Percentiles rank a stretch among this genome's conserved stretches.
These are phyloP conservation scores for Loriculus beryllinus DNA, from an alignment of 2,797 vertebrate genomes.

Conservation along the genomic window DNA sequence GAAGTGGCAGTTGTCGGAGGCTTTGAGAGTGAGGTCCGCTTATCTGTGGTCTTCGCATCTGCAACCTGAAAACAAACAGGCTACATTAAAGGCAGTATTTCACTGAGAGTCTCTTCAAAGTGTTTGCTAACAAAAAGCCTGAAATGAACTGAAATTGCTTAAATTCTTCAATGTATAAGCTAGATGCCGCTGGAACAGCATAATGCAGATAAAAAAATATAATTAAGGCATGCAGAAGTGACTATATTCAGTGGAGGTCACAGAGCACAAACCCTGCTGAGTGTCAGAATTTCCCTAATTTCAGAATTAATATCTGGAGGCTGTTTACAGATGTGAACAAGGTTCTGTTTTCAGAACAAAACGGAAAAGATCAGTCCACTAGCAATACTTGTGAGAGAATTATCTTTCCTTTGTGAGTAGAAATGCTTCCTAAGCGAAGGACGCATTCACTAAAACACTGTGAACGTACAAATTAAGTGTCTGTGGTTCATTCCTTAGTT, in stretches of 20 bases:
- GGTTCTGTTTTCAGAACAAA: not conserved
- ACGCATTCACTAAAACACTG: not conserved
- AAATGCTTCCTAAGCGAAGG: not conserved
- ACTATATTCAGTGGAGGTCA: not conserved
- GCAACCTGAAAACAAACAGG: conserved; percentile 5
- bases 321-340: not conserved
- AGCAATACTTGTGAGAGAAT: not conserved
- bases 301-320: rapidly evolving
- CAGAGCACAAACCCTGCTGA: not conserved
- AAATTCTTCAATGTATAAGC: not conserved
- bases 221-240: not conserved
- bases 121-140: too few species aligned
- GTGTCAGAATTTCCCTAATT: not conserved
- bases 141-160: rapidly evolving
- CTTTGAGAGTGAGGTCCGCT: conserved; percentile 80
- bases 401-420: not conserved
- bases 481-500: not conserved
- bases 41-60: conserved; percentile 77
- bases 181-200: not conserved
- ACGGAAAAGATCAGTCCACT: not conserved
- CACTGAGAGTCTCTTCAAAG: not conserved
- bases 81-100: rapidly evolving
- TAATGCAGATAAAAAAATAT: not conserved
- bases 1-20: conserved; percentile 53
- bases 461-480: rapidly evolving